Base-by-base conservation (phyloP, 1,140 invertebrate species). In the Ceratina japonica region DNA sequence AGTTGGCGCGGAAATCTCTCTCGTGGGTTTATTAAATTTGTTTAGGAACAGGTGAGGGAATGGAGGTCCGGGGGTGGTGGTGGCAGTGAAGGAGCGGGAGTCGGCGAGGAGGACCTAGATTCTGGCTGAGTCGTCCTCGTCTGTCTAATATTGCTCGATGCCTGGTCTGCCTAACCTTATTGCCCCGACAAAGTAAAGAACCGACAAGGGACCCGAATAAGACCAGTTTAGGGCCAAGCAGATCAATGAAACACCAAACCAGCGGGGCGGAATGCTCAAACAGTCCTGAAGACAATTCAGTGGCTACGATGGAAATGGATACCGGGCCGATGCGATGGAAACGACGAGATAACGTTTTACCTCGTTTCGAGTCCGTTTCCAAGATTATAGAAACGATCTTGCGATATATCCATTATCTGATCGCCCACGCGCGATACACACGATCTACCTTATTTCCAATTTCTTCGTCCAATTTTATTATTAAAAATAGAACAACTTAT, bases 1-100 rank as follows among this genome's bases (percentile, higher is more conserved):
- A 84, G 88, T 90, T 89, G 87, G 87, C 89, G 89, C 90, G 90
- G 90, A 92, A 91, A 92, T 91, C n/a, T n/a, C n/a, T n/a, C n/a
- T n/a, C 90, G 89, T 87, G 87, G 87, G 87, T 90, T 92, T 92
- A 92, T 92, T 91, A 91, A 91, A 91, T 92, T 92, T 91, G 90
- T 92, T 92, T 91, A 90, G 88, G 88, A 81, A 86, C 81, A 79
- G 81, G 70, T 78, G 62, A 75, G 71, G 61, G 70, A 27, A n/a
- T 85, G 73, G 76, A 83, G 8, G 51, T 56, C 20, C 0, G 44
- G 49, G 16, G 22, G 22, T 8, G 4, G 44, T 79, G 77, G 81
- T 68, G 77, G 81, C 65, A 75, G 85, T 79, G 66, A 84, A 78
- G 52, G 66, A 70, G 66, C 3, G 22, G 80, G 82, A 44, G 37